Conservation (phyloP, 2,797 vertebrate genomes). For the Sardinella longiceps region DNA sequence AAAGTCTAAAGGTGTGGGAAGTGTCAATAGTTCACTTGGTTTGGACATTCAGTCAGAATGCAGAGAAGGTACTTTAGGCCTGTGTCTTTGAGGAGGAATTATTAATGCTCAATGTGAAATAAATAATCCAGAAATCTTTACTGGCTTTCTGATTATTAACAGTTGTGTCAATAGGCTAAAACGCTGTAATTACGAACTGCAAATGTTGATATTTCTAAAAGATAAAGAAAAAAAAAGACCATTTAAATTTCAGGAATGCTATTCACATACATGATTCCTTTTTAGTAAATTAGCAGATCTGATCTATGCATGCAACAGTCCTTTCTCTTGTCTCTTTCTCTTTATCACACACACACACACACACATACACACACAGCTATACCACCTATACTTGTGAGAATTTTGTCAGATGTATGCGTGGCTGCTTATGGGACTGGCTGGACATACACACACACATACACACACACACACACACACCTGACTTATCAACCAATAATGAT, state of each 20-base stretch:
- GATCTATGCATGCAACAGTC: slow-evolving; percentile 71
- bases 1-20: not conserved
- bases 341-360: slow-evolving; percentile 49
- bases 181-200: slow-evolving; percentile 9
- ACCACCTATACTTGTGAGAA: slow-evolving; percentile 61
- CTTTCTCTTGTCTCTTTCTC: slow-evolving; percentile 58
- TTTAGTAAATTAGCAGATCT: slow-evolving; percentile 69
- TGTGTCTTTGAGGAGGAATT: not conserved
- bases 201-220: slow-evolving; percentile 49
- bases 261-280: slow-evolving; percentile 43
- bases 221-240: slow-evolving; percentile 18
- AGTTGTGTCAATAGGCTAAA: not conserved
- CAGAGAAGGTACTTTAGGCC: not conserved
- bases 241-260: slow-evolving; percentile 45
- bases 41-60: not conserved
- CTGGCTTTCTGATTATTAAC: not conserved
- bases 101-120: not conserved
- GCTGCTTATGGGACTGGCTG: slow-evolving; percentile 67
- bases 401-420: slow-evolving; percentile 56
- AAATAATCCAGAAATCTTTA: not conserved
- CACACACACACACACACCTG: not conserved
- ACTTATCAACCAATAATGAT: not conserved
- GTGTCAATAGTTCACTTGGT: not conserved
- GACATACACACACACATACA: slow-evolving; percentile 31
- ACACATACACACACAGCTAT: slow-evolving; percentile 34